These are phyloP conservation scores for Cygnus buccinator DNA, from an alignment of 2,113 vertebrate species.

Conservation along the genomic window DNA sequence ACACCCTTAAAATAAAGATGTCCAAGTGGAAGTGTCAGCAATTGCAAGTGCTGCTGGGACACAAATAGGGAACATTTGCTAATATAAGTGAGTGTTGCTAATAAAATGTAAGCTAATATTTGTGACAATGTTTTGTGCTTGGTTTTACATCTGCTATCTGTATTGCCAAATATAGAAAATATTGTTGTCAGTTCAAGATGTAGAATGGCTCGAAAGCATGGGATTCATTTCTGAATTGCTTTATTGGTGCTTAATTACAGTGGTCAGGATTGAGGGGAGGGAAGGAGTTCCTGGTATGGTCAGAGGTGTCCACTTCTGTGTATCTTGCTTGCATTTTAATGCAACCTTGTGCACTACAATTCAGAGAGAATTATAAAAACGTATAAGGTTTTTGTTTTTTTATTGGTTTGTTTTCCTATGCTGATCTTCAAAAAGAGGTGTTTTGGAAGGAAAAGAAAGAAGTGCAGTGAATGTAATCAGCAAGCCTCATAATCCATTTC, in stretches of 20 bases:
- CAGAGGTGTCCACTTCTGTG: background rate
- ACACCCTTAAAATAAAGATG: background rate
- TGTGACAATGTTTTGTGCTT: background rate
- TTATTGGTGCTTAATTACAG: rapidly evolving
- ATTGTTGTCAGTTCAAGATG: background rate
- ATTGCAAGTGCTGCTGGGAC: background rate
- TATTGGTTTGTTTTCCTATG: background rate
- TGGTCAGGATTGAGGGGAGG: background rate
- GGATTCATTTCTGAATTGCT: background rate
- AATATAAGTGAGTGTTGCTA: too few relatives aligned
- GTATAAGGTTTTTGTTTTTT: background rate
- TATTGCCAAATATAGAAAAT: background rate
- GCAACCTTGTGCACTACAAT: background rate
- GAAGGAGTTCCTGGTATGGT: background rate
- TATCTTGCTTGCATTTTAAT: background rate
- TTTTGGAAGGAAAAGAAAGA: background rate
- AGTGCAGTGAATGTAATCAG: background rate
- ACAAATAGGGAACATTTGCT: background rate
- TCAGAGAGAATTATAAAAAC: background rate
- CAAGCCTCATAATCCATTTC: background rate
- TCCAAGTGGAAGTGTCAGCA: background rate
- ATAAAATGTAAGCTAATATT: background rate
- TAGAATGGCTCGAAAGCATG: background rate
- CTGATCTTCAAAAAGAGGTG: background rate
- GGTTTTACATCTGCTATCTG: background rate